A percentile compares a stretch with the other conserved stretches of the same genome.
Conservation (phyloP, 1,140 invertebrate genomes). For the Formica selysi region DNA sequence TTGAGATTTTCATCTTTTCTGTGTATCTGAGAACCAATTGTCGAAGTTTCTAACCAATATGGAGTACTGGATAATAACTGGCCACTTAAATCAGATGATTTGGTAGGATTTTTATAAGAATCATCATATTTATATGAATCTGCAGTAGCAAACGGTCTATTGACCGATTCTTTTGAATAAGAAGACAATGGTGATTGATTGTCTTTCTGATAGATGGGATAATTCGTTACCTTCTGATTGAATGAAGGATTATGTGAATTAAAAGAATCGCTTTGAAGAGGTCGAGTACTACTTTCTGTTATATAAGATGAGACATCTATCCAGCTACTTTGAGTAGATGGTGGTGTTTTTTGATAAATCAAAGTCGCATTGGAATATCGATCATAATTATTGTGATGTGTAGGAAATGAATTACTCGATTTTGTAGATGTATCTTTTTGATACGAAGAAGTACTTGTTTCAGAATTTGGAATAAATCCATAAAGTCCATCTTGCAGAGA, state of each 20-base stretch:
- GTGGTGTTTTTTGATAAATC: conserved; percentile 14
- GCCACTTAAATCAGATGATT: not conserved
- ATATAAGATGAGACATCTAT: not conserved
- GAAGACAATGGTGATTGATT: not conserved
- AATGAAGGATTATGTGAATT: not conserved
- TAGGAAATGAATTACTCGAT: not conserved
- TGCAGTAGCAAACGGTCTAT: not conserved
- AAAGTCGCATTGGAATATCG: conserved; percentile 1
- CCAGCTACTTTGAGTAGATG: conserved; percentile 11
- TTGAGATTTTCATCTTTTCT: not conserved
- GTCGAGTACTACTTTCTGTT: not conserved
- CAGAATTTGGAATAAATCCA: conserved; percentile 29
- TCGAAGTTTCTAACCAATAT: conserved; percentile 18
- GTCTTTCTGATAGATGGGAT: not conserved
- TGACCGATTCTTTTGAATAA: conserved; percentile 26
- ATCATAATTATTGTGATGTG: not conserved
- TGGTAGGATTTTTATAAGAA: conserved; percentile 3
- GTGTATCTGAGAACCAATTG: not conserved
- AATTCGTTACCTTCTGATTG: conserved; percentile 10
- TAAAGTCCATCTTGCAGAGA: not conserved
- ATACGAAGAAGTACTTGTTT: conserved; percentile 3
- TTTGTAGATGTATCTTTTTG: not conserved
- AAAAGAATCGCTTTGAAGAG: not conserved
- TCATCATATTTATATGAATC: not conserved
- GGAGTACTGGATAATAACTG: conserved; percentile 12